Percentiles rank a stretch among this genome's conserved stretches.
Conservation (phyloP, 2,797 vertebrate genomes). For the Adelosebastes latens region DNA sequence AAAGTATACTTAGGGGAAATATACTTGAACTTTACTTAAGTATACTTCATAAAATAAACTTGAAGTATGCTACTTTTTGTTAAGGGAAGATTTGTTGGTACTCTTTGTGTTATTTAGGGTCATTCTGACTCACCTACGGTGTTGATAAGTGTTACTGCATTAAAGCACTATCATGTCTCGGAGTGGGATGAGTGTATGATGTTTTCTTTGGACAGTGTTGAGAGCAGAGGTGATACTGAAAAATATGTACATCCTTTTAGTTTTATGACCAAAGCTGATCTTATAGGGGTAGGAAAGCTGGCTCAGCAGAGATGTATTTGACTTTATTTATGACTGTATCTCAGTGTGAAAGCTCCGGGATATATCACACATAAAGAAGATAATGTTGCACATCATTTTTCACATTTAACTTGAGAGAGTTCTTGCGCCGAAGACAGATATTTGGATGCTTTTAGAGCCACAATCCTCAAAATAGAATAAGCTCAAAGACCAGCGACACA, state of each 20-base stretch:
- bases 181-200: not conserved
- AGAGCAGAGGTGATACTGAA: slow-evolving; percentile 8
- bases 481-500: not conserved
- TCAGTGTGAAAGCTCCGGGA: slow-evolving; percentile 4
- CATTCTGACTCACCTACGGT: not conserved
- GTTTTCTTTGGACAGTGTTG: slow-evolving; percentile 40
- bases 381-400: not conserved
- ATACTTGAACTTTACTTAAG: too few relatives aligned
- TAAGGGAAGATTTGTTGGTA: not conserved
- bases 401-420: not conserved
- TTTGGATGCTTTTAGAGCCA: not conserved
- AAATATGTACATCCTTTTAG: not conserved
- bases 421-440: not conserved
- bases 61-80: too few relatives aligned
- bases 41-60: too few relatives aligned
- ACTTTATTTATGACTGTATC: not conserved
- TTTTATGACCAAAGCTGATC: slow-evolving; percentile 5
- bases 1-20: too few relatives aligned
- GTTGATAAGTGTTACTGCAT: slow-evolving; percentile 8
- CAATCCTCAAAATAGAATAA: slow-evolving; percentile 10
- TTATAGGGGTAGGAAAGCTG: not conserved
- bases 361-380: not conserved
- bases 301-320: slow-evolving; percentile 1
- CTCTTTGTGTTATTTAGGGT: slow-evolving; percentile 8
- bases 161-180: not conserved